A percentile compares a stretch with the other conserved stretches of the same genome.
Evolutionary conservation across 2,888 invertebrate genomes (phyloP).

Genomic region (Thecocarcelia acutangulata): DNA sequence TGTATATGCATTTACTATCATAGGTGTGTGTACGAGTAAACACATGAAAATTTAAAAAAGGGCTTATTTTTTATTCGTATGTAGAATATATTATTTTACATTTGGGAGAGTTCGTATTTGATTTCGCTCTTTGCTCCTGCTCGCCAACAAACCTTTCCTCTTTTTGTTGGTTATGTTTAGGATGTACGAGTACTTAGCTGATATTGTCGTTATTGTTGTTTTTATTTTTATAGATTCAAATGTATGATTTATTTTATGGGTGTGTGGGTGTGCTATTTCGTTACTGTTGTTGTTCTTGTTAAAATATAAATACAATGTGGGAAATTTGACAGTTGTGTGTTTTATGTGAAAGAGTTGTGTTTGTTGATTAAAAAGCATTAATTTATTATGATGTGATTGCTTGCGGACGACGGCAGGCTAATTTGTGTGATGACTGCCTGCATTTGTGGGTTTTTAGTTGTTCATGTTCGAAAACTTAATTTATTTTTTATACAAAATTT

Average conservation of each 20-base stretch:
- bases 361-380: conserved; percentile 64
- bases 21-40: no score
- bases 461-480: conserved; percentile 11
- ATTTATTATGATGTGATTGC: conserved; percentile 64
- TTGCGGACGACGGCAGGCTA: conserved; percentile 34
- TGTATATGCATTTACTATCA: no score
- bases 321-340: conserved; percentile 61
- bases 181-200: conserved; percentile 8
- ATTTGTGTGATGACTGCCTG: conserved; percentile 16
- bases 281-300: conserved; percentile 1
- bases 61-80: neutral
- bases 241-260: conserved; percentile 9
- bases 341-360: conserved; percentile 32
- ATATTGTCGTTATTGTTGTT: conserved; percentile 3
- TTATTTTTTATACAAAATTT: conserved; percentile 36
- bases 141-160: neutral
- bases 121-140: conserved; percentile 19
- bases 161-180: neutral
- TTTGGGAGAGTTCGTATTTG: conserved; percentile 11
- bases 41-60: no score
- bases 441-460: neutral
- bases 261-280: neutral
- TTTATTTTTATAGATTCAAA: neutral
- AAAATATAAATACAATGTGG: conserved; percentile 51
- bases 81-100: neutral